phyloP scores from a whole-genome alignment of 1,140 invertebrate species.

The Plutomurus gul region DNA sequence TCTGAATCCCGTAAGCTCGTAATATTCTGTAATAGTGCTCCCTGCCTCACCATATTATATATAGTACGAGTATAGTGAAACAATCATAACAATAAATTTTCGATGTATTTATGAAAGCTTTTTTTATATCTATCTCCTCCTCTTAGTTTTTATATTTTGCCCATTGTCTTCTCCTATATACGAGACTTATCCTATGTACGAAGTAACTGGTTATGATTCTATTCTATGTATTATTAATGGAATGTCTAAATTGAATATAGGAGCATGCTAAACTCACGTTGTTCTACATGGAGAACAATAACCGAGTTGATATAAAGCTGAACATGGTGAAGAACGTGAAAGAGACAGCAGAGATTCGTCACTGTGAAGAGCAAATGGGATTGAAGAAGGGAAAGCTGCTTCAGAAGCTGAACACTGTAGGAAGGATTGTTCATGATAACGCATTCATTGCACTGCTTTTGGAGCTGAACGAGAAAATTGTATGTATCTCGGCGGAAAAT shows the following conservation, averaged over 20 bases:
- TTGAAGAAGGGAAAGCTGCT: conserved; percentile 67
- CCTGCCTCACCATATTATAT: no score
- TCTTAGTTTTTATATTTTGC: no score
- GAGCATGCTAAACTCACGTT: conserved; percentile 44
- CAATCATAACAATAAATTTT: no score
- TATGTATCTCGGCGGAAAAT: conserved; percentile 73
- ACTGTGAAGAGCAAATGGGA: conserved; percentile 73
- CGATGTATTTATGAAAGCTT: no score
- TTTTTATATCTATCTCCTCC: no score
- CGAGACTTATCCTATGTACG: no score
- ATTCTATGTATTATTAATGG: no score
- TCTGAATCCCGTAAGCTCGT: conserved; percentile 56
- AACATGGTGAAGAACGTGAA: conserved; percentile 39
- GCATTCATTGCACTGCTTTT: conserved; percentile 73
- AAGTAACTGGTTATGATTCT: no score
- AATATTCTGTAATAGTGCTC: conserved; percentile 56
- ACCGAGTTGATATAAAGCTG: conserved; percentile 36
- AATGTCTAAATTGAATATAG: conserved; percentile 54
- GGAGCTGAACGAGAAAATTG: conserved; percentile 73
- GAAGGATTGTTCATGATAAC: conserved; percentile 71
- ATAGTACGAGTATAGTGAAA: no score
- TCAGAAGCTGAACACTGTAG: conserved; percentile 66
- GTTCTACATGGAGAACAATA: conserved; percentile 52
- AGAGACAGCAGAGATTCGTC: conserved; percentile 65
- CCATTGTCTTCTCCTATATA: no score